Conservation (phyloP, 2,113 vertebrate genomes). For the Oreochromis niloticus region DNA sequence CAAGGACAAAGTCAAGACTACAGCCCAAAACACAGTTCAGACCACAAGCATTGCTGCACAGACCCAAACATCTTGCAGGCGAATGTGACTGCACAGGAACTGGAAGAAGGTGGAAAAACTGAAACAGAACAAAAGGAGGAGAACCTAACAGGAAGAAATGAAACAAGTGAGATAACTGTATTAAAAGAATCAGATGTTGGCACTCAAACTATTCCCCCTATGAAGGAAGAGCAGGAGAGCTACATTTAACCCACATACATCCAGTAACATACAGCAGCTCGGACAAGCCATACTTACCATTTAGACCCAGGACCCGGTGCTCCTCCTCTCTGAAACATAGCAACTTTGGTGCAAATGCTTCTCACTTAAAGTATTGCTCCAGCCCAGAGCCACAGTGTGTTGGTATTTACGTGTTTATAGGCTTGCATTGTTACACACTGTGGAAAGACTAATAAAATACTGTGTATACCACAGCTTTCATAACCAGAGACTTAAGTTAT, state of each 20-base stretch:
- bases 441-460: not conserved
- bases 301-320: not conserved
- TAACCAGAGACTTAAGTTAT: not conserved
- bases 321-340: not conserved
- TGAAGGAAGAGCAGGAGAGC: slow-evolving; percentile 89
- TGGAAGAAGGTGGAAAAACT: not conserved
- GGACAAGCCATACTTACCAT: not conserved
- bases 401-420: not conserved
- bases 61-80: not conserved
- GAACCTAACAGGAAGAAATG: not conserved
- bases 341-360: not conserved
- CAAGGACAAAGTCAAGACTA: slow-evolving; percentile 73
- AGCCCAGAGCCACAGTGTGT: not conserved
- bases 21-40: not conserved
- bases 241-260: slow-evolving; percentile 2
- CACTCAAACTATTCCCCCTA: slow-evolving; percentile 77
- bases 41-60: not conserved
- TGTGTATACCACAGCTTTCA: not conserved
- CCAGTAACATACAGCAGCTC: not conserved
- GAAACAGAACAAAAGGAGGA: not conserved
- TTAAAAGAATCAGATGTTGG: slow-evolving; percentile 81
- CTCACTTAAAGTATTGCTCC: not conserved
- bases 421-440: not conserved
- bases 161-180: slow-evolving; percentile 65
- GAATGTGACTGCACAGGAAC: not conserved